These are phyloP conservation scores for Bombus pyrosoma DNA, from an alignment of 1,140 invertebrate species.

Conservation along the genomic window DNA sequence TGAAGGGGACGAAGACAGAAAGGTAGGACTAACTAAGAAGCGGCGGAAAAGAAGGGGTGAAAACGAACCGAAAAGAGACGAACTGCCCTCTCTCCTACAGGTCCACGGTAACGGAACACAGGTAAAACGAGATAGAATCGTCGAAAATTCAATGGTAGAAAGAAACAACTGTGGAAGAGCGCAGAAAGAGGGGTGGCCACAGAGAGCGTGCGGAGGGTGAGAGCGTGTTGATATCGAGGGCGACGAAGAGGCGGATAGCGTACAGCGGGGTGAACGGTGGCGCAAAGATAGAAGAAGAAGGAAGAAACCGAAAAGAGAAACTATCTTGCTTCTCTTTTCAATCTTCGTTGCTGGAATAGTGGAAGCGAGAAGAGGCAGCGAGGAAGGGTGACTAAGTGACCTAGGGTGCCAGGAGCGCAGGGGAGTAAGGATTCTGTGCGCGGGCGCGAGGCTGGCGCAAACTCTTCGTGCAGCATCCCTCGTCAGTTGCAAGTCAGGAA, in stretches of 20 bases:
- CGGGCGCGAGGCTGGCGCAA: slow-evolving; percentile 78
- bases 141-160: slow-evolving; percentile 33
- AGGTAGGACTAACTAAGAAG: slow-evolving; percentile 8
- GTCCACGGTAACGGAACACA: background rate
- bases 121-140: slow-evolving; percentile 5
- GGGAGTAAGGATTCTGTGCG: slow-evolving; percentile 74
- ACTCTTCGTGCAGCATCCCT: slow-evolving; percentile 80
- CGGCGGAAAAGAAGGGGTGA: background rate
- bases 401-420: slow-evolving; percentile 59
- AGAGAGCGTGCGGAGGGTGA: background rate
- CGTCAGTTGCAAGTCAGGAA: slow-evolving; percentile 80
- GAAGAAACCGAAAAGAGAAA: slow-evolving; percentile 26
- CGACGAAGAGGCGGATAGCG: background rate
- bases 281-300: slow-evolving; percentile 7
- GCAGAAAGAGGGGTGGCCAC: background rate
- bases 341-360: background rate
- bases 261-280: background rate
- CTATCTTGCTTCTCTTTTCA: background rate
- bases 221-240: slow-evolving; percentile 32
- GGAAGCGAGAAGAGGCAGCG: slow-evolving; percentile 26
- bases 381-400: slow-evolving; percentile 67
- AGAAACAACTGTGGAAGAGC: slow-evolving; percentile 1
- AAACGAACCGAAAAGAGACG: slow-evolving; percentile 45
- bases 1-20: slow-evolving; percentile 45
- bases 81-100: background rate